Percentiles rank a stretch among this genome's conserved stretches.
phyloP scores from a whole-genome alignment of 2,888 invertebrate species.

The Xestia c-nigrum region DNA sequence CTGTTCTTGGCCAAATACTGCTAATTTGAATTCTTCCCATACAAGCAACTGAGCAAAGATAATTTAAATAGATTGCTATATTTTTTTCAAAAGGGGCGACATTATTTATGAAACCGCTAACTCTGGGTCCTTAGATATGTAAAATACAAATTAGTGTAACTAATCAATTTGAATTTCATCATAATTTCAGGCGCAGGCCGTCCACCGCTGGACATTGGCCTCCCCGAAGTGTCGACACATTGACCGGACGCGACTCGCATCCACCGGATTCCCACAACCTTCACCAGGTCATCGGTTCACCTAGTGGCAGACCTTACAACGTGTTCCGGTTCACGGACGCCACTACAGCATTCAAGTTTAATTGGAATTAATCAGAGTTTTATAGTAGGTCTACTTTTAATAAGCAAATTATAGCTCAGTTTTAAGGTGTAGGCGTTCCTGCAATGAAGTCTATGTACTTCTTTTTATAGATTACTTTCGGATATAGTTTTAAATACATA shows the following conservation, averaged over 20 bases:
- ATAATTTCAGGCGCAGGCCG: too few species aligned
- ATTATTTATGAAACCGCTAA: not conserved
- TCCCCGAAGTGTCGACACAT: too few species aligned
- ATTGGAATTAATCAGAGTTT: not conserved
- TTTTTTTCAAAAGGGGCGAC: slow-evolving; percentile 1
- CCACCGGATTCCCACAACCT: too few species aligned
- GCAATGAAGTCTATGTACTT: not conserved
- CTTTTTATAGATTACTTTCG: not conserved
- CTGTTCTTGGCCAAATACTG: not conserved
- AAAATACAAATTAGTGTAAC: not conserved
- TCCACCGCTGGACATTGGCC: too few species aligned
- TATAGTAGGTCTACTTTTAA: not conserved
- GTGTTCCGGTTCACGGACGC: too few species aligned
- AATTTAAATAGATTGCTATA: slow-evolving; percentile 17
- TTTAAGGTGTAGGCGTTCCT: not conserved
- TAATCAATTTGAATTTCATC: not conserved
- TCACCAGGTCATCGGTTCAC: too few species aligned
- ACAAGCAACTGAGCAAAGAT: not conserved
- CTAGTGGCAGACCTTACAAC: too few species aligned
- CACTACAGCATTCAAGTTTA: too few species aligned
- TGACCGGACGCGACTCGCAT: too few species aligned
- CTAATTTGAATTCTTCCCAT: not conserved
- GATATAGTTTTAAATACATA: not conserved
- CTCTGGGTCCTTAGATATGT: not conserved
- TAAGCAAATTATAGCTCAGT: slow-evolving; percentile 13